Evolutionary conservation across 2,888 invertebrate species (phyloP).

Genomic region (Zelleria hepariella): DNA sequence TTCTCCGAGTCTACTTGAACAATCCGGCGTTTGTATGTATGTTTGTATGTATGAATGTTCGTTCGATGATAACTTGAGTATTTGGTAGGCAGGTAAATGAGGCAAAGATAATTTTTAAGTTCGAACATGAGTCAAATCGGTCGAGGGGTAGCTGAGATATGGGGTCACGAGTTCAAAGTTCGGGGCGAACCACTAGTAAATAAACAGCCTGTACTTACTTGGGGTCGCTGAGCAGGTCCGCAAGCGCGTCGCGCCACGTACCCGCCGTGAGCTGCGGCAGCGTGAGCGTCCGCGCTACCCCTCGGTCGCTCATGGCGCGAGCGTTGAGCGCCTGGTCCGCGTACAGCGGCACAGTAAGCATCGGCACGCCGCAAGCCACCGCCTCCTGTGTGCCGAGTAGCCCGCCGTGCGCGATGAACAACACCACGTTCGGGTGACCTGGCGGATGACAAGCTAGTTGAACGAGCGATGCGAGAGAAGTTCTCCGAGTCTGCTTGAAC

Average conservation of each 20-base stretch:
- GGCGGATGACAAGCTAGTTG: slow-evolving; percentile 10
- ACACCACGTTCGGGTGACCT: slow-evolving; percentile 68
- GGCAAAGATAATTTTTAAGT: too few species aligned
- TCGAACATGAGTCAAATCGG: too few species aligned
- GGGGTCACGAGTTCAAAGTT: too few species aligned
- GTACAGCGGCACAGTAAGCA: slow-evolving; percentile 67
- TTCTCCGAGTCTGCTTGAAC: too few species aligned
- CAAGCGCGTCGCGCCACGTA: slow-evolving; percentile 43
- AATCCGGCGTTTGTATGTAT: too few species aligned
- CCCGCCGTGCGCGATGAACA: slow-evolving; percentile 76
- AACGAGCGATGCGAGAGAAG: background rate
- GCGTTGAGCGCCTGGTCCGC: slow-evolving; percentile 70
- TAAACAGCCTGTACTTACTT: too few species aligned
- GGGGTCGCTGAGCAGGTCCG: slow-evolving; percentile 48
- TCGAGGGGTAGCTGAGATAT: too few species aligned
- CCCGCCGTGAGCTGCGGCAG: slow-evolving; percentile 39
- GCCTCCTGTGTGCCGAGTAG: slow-evolving; percentile 74
- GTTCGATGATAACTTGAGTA: too few species aligned
- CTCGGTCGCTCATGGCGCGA: slow-evolving; percentile 58
- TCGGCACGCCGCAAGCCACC: slow-evolving; percentile 68
- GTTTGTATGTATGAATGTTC: too few species aligned
- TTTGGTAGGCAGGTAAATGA: too few species aligned
- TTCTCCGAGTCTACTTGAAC: too few species aligned
- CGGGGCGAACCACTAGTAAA: too few species aligned
- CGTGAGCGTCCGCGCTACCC: slow-evolving; percentile 52